A percentile compares a stretch with the other conserved stretches of the same genome.
Conservation (phyloP, 2,888 invertebrate genomes). For the Acrocyrtus sp. region DNA sequence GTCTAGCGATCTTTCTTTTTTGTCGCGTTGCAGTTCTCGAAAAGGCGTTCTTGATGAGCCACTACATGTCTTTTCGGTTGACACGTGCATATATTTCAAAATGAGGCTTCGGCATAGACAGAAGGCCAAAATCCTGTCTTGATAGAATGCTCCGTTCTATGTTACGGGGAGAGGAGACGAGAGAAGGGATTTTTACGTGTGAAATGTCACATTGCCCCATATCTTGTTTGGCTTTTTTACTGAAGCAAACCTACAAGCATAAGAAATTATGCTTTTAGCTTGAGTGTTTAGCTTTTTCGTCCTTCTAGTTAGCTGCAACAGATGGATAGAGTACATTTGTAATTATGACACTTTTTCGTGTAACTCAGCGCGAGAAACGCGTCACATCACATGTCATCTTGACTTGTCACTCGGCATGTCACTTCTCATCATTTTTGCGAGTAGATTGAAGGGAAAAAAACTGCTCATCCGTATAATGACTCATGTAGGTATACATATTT, state of each 20-base stretch:
- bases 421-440: conserved; percentile 45
- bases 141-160: background rate
- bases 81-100: conserved; percentile 51
- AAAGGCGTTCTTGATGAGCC: conserved; percentile 39
- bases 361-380: background rate
- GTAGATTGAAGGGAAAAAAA: background rate
- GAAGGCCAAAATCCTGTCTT: background rate
- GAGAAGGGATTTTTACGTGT: background rate
- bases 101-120: conserved; percentile 9
- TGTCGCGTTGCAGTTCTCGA: too few relatives aligned
- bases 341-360: conserved; percentile 3
- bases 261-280: too few relatives aligned
- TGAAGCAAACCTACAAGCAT: too few relatives aligned
- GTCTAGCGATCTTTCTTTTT: too few relatives aligned
- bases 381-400: conserved; percentile 45
- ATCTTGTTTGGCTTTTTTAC: too few relatives aligned
- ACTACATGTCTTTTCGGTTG: conserved; percentile 42
- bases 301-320: too few relatives aligned
- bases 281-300: background rate
- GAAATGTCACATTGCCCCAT: conserved; percentile 11
- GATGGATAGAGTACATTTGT: too few relatives aligned
- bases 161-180: background rate
- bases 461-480: conserved; percentile 19
- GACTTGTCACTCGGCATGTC: conserved; percentile 48
- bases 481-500: conserved; percentile 20